phyloP scores from a whole-genome alignment of 2,113 vertebrate species.

The Odocoileus virginianus region DNA sequence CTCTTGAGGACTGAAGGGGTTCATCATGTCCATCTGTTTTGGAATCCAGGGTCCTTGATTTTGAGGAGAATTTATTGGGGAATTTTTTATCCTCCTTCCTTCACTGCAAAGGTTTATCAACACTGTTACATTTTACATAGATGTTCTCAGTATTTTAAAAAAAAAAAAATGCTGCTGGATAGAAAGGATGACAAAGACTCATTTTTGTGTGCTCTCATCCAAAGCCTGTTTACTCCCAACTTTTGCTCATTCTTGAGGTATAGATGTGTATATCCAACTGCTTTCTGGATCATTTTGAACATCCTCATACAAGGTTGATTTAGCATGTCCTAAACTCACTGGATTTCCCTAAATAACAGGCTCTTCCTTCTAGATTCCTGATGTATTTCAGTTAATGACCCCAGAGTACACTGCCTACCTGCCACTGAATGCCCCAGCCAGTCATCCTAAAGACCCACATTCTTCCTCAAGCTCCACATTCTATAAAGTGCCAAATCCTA shows the following conservation, averaged over 20 bases:
- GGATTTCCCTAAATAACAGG: not conserved
- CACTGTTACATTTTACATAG: not conserved
- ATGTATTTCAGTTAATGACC: not conserved
- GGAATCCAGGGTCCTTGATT: not conserved
- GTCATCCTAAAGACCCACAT: not conserved
- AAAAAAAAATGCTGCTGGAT: not conserved
- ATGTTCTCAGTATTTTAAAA: not conserved
- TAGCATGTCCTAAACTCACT: not conserved
- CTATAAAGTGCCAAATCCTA: not conserved
- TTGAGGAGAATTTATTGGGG: not conserved
- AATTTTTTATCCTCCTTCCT: not conserved
- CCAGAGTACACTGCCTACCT: not conserved
- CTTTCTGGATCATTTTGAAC: not conserved
- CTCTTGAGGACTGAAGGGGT: not conserved
- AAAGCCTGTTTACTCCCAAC: not conserved
- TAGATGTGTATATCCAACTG: not conserved
- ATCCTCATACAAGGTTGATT: not conserved
- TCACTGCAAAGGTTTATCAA: not conserved
- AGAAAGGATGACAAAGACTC: not conserved
- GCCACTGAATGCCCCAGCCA: not conserved
- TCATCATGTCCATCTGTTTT: not conserved
- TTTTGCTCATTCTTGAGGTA: not conserved
- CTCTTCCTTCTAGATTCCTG: not conserved
- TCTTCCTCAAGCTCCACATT: not conserved
- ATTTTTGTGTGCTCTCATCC: not conserved